Percentiles rank a stretch among this genome's conserved stretches.
Conservation (phyloP, 2,888 invertebrate genomes). For the Acrobasis suavella region DNA sequence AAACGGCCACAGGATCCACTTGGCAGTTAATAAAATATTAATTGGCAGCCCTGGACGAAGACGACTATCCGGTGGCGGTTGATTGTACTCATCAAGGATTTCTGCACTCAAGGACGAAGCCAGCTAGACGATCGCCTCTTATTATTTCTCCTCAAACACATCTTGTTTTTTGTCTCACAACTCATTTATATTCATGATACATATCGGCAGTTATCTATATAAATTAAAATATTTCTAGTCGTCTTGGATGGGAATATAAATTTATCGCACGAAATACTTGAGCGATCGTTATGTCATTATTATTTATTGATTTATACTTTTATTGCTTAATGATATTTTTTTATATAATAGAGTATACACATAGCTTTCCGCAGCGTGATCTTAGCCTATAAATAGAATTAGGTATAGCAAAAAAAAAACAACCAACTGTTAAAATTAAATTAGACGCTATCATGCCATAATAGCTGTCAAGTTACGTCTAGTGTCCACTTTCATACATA, state of each 20-base stretch:
- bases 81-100: slow-evolving; percentile 83
- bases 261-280: slow-evolving; percentile 43
- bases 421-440: not conserved
- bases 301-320: slow-evolving; percentile 9
- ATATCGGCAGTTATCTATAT: slow-evolving; percentile 75
- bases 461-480: slow-evolving; percentile 33
- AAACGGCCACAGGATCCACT: slow-evolving; percentile 42
- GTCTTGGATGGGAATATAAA: slow-evolving; percentile 52
- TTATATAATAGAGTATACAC: too few relatives aligned
- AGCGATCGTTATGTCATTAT: slow-evolving; percentile 38
- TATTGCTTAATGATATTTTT: too few relatives aligned
- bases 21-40: slow-evolving; percentile 59
- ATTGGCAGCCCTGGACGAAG: slow-evolving; percentile 74
- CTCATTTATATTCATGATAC: slow-evolving; percentile 81
- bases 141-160: slow-evolving; percentile 77
- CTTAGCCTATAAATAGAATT: not conserved
- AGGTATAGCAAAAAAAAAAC: not conserved
- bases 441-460: slow-evolving; percentile 26
- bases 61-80: slow-evolving; percentile 78
- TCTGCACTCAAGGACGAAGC: slow-evolving; percentile 79
- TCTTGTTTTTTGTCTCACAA: slow-evolving; percentile 73
- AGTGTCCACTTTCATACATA: slow-evolving; percentile 32
- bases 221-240: slow-evolving; percentile 70
- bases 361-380: too few relatives aligned
- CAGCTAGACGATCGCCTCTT: slow-evolving; percentile 76